Conservation (phyloP, 1,140 invertebrate species). For the Zaprionus davidi region DNA sequence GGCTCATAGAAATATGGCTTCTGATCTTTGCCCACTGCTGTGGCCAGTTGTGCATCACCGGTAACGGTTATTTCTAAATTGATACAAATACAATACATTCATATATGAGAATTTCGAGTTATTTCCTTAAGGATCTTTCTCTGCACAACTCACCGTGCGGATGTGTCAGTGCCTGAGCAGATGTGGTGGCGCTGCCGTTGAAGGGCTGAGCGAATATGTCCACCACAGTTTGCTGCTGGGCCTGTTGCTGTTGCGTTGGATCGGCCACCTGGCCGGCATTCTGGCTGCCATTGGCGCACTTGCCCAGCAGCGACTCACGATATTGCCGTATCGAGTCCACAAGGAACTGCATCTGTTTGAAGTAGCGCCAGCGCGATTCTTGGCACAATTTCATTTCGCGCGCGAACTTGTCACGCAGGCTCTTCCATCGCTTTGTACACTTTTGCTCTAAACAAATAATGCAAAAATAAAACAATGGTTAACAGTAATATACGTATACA, state of each 20-base stretch:
- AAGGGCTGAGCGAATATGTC: conserved; percentile 80
- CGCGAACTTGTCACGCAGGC: conserved; percentile 79
- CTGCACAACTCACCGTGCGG: conserved; percentile 63
- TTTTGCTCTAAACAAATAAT: conserved; percentile 72
- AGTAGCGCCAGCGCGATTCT: conserved; percentile 82
- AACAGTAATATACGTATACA: not conserved
- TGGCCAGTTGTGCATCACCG: conserved; percentile 74
- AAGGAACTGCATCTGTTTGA: conserved; percentile 81
- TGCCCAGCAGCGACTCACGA: conserved; percentile 76
- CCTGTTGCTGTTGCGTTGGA: conserved; percentile 75
- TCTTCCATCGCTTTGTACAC: conserved; percentile 83
- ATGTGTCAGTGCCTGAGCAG: conserved; percentile 77
- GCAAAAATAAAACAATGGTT: not conserved
- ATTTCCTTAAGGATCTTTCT: too few species aligned
- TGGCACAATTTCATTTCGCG: conserved; percentile 81
- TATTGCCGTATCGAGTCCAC: conserved; percentile 81
- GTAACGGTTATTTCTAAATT: conserved; percentile 76
- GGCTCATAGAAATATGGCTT: conserved; percentile 83
- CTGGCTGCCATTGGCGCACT: conserved; percentile 70
- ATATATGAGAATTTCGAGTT: too few species aligned
- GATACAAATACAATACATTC: conserved; percentile 1
- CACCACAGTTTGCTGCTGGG: conserved; percentile 76
- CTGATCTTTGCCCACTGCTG: conserved; percentile 75
- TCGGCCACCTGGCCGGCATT: conserved; percentile 75
- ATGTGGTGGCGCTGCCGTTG: conserved; percentile 75